These are phyloP conservation scores for Potamilus streckersoni DNA, from an alignment of 1,140 invertebrate genomes.

Conservation along the genomic window DNA sequence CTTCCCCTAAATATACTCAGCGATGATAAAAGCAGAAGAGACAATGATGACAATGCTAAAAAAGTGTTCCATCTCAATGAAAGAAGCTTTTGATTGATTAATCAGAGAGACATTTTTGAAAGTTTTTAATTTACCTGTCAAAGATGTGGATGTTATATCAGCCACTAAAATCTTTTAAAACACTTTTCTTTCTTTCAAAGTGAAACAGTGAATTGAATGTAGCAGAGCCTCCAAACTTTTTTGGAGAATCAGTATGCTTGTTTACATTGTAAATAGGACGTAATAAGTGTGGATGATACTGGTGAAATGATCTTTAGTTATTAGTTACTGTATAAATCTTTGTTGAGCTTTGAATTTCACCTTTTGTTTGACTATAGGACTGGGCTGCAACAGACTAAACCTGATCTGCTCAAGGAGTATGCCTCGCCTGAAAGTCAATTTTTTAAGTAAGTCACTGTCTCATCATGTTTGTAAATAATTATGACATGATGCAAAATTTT, in stretches of 20 bases:
- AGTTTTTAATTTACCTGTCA: too few relatives aligned
- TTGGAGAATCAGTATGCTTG: not conserved
- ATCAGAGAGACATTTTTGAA: too few relatives aligned
- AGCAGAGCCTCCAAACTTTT: too few relatives aligned
- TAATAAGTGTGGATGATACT: not conserved
- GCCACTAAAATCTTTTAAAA: not conserved
- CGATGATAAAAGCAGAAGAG: too few relatives aligned
- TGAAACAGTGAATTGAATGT: too few relatives aligned
- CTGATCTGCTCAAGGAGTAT: not conserved
- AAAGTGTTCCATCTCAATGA: too few relatives aligned
- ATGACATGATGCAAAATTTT: too few relatives aligned
- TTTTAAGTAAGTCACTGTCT: not conserved
- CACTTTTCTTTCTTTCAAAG: not conserved
- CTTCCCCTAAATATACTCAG: too few relatives aligned
- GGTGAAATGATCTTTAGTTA: not conserved
- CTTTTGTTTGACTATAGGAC: not conserved
- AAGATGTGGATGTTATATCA: too few relatives aligned
- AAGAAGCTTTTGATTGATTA: too few relatives aligned
- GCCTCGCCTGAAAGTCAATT: not conserved
- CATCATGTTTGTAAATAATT: too few relatives aligned
- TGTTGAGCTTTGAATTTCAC: not conserved
- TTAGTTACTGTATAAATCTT: not conserved
- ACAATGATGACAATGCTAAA: too few relatives aligned
- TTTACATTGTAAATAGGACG: not conserved
- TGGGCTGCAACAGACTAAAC: not conserved